These are phyloP conservation scores for Cantharis lateralis DNA, from an alignment of 2,888 invertebrate species.

Conservation along the genomic window DNA sequence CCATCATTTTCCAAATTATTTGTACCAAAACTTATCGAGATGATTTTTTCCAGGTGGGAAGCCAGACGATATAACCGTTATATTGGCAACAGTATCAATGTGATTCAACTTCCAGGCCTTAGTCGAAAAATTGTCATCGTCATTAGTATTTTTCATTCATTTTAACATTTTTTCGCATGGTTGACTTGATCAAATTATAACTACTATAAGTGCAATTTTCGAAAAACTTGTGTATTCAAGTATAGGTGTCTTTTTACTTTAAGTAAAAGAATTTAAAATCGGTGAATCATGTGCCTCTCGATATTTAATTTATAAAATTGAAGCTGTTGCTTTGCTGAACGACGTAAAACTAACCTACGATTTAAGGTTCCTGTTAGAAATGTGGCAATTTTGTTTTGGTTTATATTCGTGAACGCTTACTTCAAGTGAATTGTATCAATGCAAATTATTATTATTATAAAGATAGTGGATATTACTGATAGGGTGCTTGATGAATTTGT, in stretches of 20 bases:
- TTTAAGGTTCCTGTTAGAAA: background rate
- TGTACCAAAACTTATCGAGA: constrained; percentile 30
- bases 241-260: background rate
- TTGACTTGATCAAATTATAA: background rate
- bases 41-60: constrained; percentile 82
- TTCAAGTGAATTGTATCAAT: background rate
- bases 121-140: constrained; percentile 6
- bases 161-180: background rate
- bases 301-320: background rate
- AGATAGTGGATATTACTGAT: background rate
- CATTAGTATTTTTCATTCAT: background rate
- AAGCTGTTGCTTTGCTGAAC: background rate
- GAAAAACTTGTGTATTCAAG: background rate
- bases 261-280: background rate
- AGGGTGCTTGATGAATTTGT: background rate
- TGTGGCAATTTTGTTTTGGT: background rate
- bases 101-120: constrained; percentile 49
- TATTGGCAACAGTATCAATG: constrained; percentile 91
- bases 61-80: constrained; percentile 98
- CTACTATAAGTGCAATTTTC: background rate
- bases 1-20: background rate
- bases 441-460: background rate
- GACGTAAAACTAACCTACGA: background rate
- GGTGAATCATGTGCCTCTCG: background rate
- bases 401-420: background rate